Evolutionary conservation across 2,888 invertebrate genomes (phyloP).

Genomic region (Drosophila setosimentum): DNA sequence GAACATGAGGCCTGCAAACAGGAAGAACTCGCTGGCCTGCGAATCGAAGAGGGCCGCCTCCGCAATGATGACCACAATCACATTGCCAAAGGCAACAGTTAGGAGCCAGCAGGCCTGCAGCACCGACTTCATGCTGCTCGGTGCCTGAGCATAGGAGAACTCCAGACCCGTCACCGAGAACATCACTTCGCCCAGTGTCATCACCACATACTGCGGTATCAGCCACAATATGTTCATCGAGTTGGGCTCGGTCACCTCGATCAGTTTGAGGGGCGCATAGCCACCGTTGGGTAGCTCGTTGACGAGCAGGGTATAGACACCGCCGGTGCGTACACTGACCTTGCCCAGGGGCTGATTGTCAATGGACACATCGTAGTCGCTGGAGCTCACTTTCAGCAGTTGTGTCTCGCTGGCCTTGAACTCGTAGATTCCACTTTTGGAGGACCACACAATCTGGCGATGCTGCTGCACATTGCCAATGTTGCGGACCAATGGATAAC

Average conservation of each 20-base stretch:
- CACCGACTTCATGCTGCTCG: constrained; percentile 95
- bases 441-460: constrained; percentile 66
- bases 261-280: constrained; percentile 18
- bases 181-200: constrained; percentile 88
- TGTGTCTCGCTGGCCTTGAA: constrained; percentile 55
- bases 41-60: constrained; percentile 91
- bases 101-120: constrained; percentile 97
- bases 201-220: constrained; percentile 89
- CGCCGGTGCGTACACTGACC: constrained; percentile 79
- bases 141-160: constrained; percentile 90
- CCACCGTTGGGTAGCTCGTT: constrained; percentile 17
- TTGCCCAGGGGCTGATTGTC: constrained; percentile 31
- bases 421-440: constrained; percentile 53
- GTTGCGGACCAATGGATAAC: constrained; percentile 75
- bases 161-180: constrained; percentile 90
- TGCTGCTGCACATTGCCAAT: constrained; percentile 67
- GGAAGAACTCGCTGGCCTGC: constrained; percentile 94
- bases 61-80: constrained; percentile 96
- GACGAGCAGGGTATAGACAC: constrained; percentile 83
- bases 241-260: constrained; percentile 85
- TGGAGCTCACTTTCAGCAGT: constrained; percentile 61
- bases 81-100: constrained; percentile 96
- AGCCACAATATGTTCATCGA: constrained; percentile 87
- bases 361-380: constrained; percentile 65
- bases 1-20: constrained; percentile 95